These are phyloP conservation scores for Agonopterix heracliana DNA, from an alignment of 2,888 invertebrate species.

Conservation along the genomic window DNA sequence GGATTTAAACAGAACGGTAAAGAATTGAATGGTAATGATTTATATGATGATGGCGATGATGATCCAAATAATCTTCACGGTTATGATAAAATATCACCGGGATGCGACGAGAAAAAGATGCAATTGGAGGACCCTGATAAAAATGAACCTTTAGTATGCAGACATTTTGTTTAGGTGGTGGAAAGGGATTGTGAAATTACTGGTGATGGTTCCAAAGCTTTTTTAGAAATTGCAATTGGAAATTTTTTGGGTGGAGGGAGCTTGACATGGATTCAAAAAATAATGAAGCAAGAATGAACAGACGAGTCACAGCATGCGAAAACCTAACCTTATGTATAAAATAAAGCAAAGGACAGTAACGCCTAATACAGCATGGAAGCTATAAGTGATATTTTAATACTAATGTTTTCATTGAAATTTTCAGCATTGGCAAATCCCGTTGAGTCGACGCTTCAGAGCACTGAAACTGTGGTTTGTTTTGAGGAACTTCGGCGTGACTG, in stretches of 20 bases:
- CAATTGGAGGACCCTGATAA: constrained; percentile 60
- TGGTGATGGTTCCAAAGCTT: constrained; percentile 11
- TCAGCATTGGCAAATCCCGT: constrained; percentile 97
- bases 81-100: constrained; percentile 51
- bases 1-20: constrained; percentile 17
- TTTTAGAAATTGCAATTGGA: background rate
- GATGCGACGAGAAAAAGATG: constrained; percentile 45
- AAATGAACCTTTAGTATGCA: constrained; percentile 57
- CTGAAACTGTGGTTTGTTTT: constrained; percentile 98
- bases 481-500: constrained; percentile 93
- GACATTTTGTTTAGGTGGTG: constrained; percentile 16
- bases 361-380: no score
- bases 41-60: constrained; percentile 21
- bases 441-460: constrained; percentile 94
- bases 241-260: no score
- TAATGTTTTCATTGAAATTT: background rate
- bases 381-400: constrained; percentile 2
- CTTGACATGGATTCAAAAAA: no score
- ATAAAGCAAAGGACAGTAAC: no score
- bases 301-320: no score
- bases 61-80: constrained; percentile 44
- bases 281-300: no score
- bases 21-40: constrained; percentile 2
- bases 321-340: no score
- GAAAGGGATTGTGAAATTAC: constrained; percentile 6